Conservation (phyloP, 1,140 invertebrate genomes). For the Thaumetopoea pityocampa region DNA sequence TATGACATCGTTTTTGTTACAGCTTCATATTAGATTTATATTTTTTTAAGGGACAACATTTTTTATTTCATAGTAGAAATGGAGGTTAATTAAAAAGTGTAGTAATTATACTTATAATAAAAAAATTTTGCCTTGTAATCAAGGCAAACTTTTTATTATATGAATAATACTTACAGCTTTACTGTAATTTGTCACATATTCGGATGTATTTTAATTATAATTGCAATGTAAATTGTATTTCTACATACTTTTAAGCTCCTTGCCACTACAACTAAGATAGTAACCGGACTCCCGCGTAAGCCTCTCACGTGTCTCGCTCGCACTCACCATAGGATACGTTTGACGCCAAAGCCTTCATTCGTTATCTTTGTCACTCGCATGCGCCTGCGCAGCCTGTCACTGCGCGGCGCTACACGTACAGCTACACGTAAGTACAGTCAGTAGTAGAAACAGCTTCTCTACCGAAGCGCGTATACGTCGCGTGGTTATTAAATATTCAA, state of each 20-base stretch:
- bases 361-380: conserved; percentile 46
- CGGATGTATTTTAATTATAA: conserved; percentile 18
- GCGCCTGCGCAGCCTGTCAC: conserved; percentile 52
- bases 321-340: conserved; percentile 19
- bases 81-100: too few relatives aligned
- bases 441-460: too few relatives aligned
- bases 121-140: too few relatives aligned
- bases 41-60: too few relatives aligned
- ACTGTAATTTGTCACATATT: conserved; percentile 2
- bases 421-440: conserved; percentile 46
- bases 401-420: conserved; percentile 24
- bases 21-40: too few relatives aligned
- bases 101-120: too few relatives aligned
- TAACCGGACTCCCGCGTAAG: conserved; percentile 64
- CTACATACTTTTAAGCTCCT: conserved; percentile 36
- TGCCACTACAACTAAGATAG: conserved; percentile 51
- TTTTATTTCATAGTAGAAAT: too few relatives aligned
- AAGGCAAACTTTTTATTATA: too few relatives aligned
- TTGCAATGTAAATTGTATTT: conserved; percentile 20
- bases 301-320: conserved; percentile 45
- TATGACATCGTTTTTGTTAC: conserved; percentile 5
- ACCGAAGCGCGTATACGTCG: conserved; percentile 48
- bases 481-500: conserved; percentile 16
- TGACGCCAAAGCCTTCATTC: conserved; percentile 55
- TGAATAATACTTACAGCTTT: too few relatives aligned